Conservation (phyloP, 2,113 vertebrate species). For the Chloebia gouldiae region DNA sequence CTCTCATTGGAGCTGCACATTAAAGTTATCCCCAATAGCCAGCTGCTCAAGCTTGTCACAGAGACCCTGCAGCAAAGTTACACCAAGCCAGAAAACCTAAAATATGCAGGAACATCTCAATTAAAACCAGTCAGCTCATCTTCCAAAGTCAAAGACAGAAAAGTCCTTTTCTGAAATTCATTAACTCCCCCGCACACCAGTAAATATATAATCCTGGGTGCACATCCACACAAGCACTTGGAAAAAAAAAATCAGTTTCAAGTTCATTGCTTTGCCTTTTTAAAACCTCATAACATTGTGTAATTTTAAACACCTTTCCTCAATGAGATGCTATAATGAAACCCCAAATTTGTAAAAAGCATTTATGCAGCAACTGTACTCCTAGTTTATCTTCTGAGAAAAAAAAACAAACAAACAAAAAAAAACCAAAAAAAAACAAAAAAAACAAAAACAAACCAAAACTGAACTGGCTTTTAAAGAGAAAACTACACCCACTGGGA, state of each 20-base stretch:
- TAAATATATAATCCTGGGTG: neutral
- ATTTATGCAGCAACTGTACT: neutral
- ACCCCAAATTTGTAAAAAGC: neutral
- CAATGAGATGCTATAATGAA: neutral
- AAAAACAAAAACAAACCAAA: neutral
- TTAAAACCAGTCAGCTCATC: neutral
- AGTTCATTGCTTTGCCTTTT: neutral
- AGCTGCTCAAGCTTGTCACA: neutral
- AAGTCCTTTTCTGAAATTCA: neutral
- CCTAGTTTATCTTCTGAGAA: neutral
- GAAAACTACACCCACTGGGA: neutral
- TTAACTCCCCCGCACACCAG: fast-evolving
- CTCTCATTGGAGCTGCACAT: neutral
- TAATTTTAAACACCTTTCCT: neutral
- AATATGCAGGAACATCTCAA: neutral
- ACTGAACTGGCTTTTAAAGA: neutral
- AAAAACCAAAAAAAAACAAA: neutral
- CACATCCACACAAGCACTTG: neutral
- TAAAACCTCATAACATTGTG: fast-evolving
- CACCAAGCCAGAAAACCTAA: neutral
- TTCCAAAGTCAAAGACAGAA: neutral
- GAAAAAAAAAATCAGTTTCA: neutral
- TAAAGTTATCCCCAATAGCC: neutral
- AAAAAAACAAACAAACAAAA: neutral
- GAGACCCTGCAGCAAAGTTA: neutral